Evolutionary conservation across 1,140 invertebrate species (phyloP).

Genomic region (Myzus persicae): DNA sequence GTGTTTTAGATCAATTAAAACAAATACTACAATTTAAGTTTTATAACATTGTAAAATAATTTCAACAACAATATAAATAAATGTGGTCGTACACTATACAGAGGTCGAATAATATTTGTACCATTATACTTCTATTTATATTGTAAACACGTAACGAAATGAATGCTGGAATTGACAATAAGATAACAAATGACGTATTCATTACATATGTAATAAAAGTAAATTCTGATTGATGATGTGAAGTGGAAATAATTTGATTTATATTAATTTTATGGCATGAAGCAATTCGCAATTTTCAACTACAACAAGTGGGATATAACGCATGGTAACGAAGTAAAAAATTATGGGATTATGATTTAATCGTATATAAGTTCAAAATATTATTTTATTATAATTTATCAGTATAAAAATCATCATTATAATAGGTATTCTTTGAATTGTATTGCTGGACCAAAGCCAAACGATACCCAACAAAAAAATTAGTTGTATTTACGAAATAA

Average conservation of each 20-base stretch:
- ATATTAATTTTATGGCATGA: background rate
- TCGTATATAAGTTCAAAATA: background rate
- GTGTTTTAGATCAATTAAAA: background rate
- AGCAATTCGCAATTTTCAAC: background rate
- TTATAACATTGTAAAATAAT: background rate
- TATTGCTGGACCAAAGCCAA: background rate
- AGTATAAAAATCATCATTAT: background rate
- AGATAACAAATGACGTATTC: background rate
- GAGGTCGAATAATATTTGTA: conserved; percentile 9
- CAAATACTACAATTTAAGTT: background rate
- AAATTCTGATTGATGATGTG: conserved; percentile 20
- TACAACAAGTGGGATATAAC: background rate
- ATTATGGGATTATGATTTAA: background rate
- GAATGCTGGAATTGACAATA: background rate
- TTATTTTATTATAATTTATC: background rate
- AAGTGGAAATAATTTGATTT: conserved; percentile 2
- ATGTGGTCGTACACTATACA: background rate
- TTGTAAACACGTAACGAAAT: background rate
- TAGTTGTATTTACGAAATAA: background rate
- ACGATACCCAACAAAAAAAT: background rate
- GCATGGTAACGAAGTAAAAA: background rate
- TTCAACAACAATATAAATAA: background rate
- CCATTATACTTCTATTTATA: background rate
- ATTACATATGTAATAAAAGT: background rate
- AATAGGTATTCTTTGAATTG: background rate